Percentiles rank a stretch among this genome's conserved stretches.
Conservation (phyloP, 2,113 vertebrate genomes). For the Diadophis punctatus region DNA sequence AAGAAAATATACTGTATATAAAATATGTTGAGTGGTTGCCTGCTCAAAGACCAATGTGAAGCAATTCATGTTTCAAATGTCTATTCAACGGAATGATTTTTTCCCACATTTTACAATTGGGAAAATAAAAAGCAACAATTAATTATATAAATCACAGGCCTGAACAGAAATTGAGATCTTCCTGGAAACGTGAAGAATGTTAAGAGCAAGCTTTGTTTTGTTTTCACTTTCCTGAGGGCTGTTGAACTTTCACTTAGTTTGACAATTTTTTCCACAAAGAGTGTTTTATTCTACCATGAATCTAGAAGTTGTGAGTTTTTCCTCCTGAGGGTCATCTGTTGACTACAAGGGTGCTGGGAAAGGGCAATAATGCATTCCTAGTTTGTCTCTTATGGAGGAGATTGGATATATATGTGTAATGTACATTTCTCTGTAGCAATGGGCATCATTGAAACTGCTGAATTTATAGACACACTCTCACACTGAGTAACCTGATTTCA, state of each 20-base stretch:
- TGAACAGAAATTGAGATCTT: slow-evolving; percentile 39
- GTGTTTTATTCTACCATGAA: slow-evolving; percentile 24
- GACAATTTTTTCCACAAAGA: slow-evolving; percentile 45
- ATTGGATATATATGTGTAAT: not conserved
- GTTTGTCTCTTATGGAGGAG: not conserved
- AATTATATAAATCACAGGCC: slow-evolving; percentile 17
- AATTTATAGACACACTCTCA: not conserved
- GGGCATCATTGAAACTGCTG: not conserved
- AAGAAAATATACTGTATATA: not conserved
- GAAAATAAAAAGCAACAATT: slow-evolving; percentile 34
- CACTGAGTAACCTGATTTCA: not conserved
- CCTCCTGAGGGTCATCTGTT: not conserved
- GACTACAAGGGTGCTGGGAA: slow-evolving; percentile 7
- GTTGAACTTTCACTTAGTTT: slow-evolving; percentile 34
- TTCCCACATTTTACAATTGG: slow-evolving; percentile 45
- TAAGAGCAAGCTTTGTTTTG: slow-evolving; percentile 51
- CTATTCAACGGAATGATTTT: slow-evolving; percentile 3
- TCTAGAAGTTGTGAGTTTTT: not conserved
- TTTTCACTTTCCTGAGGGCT: slow-evolving; percentile 29
- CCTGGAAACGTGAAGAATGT: slow-evolving; percentile 16
- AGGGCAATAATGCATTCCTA: not conserved
- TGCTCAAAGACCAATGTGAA: slow-evolving; percentile 11
- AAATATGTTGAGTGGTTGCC: slow-evolving; percentile 4
- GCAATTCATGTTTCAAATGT: slow-evolving; percentile 32
- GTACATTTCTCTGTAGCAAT: not conserved